Evolutionary conservation across 2,888 invertebrate genomes (phyloP), one percentile per base, ranked within the genome.

Genomic region (Elysia crispata): DNA sequence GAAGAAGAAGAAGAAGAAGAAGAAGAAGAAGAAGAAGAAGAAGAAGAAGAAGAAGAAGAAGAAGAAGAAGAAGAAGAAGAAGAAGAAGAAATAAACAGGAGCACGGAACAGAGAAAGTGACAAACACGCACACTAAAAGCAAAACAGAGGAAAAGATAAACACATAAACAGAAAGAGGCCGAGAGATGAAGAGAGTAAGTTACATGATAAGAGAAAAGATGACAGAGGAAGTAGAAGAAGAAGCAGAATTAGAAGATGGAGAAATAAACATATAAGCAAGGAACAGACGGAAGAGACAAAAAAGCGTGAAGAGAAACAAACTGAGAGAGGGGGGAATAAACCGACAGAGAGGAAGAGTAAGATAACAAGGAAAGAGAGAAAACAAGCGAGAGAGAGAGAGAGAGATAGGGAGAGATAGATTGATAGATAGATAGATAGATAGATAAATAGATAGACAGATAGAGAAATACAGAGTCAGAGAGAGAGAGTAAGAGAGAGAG

Each of bases 401-500:
- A n/a, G n/a, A n/a, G n/a, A n/a, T n/a, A n/a, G n/a, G n/a, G n/a
- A n/a, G n/a, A n/a, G n/a, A n/a, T n/a, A n/a, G n/a, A n/a, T n/a
- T n/a, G n/a, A n/a, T n/a, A n/a, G n/a, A n/a, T n/a, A n/a, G n/a
- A n/a, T n/a, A n/a, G n/a, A n/a, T n/a, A n/a, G n/a, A n/a, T n/a
- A n/a, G n/a, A n/a, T n/a, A n/a, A n/a, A n/a, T n/a, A n/a, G n/a
- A n/a, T n/a, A n/a, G n/a, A n/a, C n/a, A n/a, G n/a, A n/a, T n/a
- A 64, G 64, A 64, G 23, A 64, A 23, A 18, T 15, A n/a, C n/a
- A 18, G 64, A 64, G 64, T 11, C 18, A 18, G 64, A n/a, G 64
- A 18, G 23, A 18, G 64, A n/a, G 23, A n/a, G 64, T 11, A 23
- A 64, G 64, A 64, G 64, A n/a, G 64, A 64, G 64, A 64, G 23